Evolutionary conservation across 2,888 invertebrate genomes (phyloP).

Genomic region (Megaustenia siamemsis): DNA sequence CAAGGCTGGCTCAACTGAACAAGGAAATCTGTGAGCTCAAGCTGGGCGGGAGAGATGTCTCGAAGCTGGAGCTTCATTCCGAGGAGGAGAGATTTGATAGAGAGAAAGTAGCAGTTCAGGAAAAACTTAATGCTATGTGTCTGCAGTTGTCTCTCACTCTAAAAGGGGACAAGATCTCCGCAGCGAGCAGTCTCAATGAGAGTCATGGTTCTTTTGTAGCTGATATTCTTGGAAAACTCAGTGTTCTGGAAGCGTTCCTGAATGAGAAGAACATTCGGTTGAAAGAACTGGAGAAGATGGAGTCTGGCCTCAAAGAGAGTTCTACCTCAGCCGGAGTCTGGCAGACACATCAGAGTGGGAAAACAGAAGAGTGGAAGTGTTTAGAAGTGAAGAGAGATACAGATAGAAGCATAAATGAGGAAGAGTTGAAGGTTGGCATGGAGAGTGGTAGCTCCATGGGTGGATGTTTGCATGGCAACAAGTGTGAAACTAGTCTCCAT

Average conservation of each 20-base stretch:
- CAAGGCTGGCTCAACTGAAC: background rate
- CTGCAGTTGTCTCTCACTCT: background rate
- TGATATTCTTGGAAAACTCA: background rate
- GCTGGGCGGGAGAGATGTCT: background rate
- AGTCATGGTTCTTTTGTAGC: background rate
- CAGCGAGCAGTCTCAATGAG: background rate
- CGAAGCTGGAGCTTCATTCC: background rate
- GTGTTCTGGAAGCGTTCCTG: background rate
- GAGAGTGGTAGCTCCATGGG: background rate
- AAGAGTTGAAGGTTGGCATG: background rate
- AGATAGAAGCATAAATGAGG: background rate
- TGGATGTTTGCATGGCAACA: background rate
- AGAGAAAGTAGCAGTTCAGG: constrained; percentile 12
- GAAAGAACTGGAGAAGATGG: constrained; percentile 36
- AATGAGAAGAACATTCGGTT: background rate
- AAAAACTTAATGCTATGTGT: background rate
- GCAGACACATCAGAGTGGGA: background rate
- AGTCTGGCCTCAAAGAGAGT: constrained; percentile 51
- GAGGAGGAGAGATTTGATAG: constrained; percentile 13
- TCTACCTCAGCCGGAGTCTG: constrained; percentile 39
- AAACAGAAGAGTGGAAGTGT: background rate
- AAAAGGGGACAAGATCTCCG: background rate
- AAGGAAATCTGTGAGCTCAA: background rate
- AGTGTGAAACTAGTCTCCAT: background rate
- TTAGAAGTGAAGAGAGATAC: background rate